Evolutionary conservation across 2,797 vertebrate genomes (phyloP).

Genomic region (Sus cebifrons): DNA sequence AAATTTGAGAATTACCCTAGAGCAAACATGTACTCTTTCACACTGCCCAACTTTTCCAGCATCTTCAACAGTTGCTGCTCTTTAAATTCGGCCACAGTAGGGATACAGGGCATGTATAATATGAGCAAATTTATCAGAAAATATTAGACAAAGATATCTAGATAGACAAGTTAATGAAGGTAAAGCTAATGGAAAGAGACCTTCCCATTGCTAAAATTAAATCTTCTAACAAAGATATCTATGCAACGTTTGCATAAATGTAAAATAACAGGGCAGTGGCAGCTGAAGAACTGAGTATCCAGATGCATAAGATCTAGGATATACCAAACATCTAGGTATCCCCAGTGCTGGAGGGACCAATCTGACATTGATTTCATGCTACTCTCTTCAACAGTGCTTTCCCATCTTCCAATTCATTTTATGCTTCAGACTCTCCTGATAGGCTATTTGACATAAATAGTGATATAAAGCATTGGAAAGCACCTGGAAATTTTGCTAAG

Average conservation of each 20-base stretch:
- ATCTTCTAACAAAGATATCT: not conserved
- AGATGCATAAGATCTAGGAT: not conserved
- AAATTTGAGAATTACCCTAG: not conserved
- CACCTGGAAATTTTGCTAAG: not conserved
- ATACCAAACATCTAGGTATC: not conserved
- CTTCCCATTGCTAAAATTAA: not conserved
- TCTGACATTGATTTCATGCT: not conserved
- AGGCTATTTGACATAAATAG: not conserved
- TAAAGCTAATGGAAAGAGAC: not conserved
- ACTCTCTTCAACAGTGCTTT: not conserved
- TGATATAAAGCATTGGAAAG: not conserved
- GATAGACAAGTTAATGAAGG: not conserved
- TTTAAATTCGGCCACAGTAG: not conserved
- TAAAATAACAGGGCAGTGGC: not conserved
- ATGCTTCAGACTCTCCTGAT: not conserved
- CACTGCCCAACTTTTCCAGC: not conserved
- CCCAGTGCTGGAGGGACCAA: not conserved
- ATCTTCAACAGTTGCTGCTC: not conserved
- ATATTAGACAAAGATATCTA: not conserved
- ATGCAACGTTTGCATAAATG: not conserved
- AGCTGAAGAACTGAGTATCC: not conserved
- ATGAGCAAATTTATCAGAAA: conserved; percentile 26
- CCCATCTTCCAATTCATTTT: too few relatives aligned
- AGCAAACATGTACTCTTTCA: not conserved
- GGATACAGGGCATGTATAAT: not conserved